A percentile compares a stretch with the other conserved stretches of the same genome.
phyloP scores from a whole-genome alignment of 1,140 invertebrate species.

The Anthonomus grandis region DNA sequence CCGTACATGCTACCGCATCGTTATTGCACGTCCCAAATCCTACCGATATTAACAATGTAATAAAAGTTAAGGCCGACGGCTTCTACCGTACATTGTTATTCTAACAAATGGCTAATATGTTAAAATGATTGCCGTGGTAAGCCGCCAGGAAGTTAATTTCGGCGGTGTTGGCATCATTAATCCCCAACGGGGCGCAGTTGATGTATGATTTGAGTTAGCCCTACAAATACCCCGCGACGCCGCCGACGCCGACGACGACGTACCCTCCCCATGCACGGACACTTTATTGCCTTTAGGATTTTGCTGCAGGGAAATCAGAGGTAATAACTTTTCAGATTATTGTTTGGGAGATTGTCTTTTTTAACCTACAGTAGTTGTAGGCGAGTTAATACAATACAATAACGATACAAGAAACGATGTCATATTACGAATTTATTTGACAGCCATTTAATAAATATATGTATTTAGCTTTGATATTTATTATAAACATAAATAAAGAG shows the following conservation, averaged over 20 bases:
- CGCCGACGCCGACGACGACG: too few relatives aligned
- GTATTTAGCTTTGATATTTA: too few relatives aligned
- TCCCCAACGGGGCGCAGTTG: conserved; percentile 51
- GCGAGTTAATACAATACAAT: too few relatives aligned
- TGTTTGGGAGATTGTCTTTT: not conserved
- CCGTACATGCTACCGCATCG: too few relatives aligned
- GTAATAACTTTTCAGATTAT: conserved; percentile 33
- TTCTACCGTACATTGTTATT: conserved; percentile 44
- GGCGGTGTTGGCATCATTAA: conserved; percentile 50
- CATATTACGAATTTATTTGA: too few relatives aligned
- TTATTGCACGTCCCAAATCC: too few relatives aligned
- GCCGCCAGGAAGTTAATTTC: conserved; percentile 51
- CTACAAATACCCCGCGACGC: conserved; percentile 24
- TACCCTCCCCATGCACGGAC: conserved; percentile 17
- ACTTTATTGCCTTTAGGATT: conserved; percentile 22
- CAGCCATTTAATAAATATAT: too few relatives aligned
- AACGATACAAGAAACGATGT: too few relatives aligned
- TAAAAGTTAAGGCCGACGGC: conserved; percentile 16
- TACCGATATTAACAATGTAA: too few relatives aligned
- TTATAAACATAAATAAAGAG: too few relatives aligned
- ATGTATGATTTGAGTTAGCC: conserved; percentile 47
- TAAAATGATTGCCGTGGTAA: conserved; percentile 50
- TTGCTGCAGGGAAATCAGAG: conserved; percentile 27
- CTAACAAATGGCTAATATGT: conserved; percentile 53
- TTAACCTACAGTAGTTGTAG: too few relatives aligned